A percentile compares a stretch with the other conserved stretches of the same genome.
phyloP scores from a whole-genome alignment of 2,797 vertebrate species.

The Chelon labrosus region DNA sequence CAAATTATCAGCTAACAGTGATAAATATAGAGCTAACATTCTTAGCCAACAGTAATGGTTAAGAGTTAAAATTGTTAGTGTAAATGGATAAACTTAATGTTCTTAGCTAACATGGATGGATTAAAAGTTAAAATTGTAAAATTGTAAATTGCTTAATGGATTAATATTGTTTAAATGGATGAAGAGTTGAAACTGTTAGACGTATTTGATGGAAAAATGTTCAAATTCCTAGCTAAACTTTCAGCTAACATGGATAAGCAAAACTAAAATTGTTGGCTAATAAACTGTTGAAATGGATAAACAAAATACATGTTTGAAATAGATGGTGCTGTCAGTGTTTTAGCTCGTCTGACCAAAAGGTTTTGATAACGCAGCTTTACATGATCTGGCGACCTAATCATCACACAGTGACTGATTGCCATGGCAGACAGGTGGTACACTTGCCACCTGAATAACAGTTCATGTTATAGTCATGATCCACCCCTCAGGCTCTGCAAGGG shows the following conservation, averaged over 20 bases:
- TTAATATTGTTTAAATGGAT: background rate
- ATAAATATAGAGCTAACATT: too few species aligned
- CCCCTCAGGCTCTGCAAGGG: background rate
- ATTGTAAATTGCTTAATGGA: background rate
- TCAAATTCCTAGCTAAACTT: background rate
- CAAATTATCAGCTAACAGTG: too few species aligned
- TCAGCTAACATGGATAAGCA: background rate
- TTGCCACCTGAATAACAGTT: conserved; percentile 34
- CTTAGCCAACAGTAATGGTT: too few species aligned
- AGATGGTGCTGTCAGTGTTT: background rate
- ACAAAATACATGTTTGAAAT: background rate
- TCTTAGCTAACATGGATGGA: too few species aligned
- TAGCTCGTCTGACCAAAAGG: background rate
- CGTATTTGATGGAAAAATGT: too few species aligned
- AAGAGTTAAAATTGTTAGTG: background rate
- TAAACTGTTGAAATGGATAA: background rate
- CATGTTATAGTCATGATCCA: conserved; percentile 28
- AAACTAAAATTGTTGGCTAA: background rate
- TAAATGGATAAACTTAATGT: too few species aligned
- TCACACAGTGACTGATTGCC: conserved; percentile 18
- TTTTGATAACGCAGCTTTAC: conserved; percentile 12
- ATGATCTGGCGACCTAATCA: conserved; percentile 18
- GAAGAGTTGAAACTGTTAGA: background rate
- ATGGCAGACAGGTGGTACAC: conserved; percentile 8
- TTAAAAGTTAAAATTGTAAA: too few species aligned